Percentiles rank a stretch among this genome's conserved stretches.
phyloP scores from a whole-genome alignment of 2,113 vertebrate species.

The Trogon melanurus region DNA sequence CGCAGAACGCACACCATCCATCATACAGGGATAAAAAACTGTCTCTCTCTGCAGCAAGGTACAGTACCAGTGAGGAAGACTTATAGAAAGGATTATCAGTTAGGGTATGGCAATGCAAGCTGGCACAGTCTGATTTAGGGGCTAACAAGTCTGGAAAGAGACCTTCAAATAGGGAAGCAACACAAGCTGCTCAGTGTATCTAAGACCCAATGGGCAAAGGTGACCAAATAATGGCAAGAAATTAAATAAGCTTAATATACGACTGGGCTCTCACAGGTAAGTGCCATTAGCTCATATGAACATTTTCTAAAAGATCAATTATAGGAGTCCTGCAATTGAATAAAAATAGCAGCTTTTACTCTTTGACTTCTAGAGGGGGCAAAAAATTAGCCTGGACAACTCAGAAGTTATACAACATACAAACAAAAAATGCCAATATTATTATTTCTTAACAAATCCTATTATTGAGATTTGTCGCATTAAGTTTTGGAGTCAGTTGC shows the following conservation, averaged over 20 bases:
- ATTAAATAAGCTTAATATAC: conserved; percentile 15
- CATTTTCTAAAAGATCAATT: conserved; percentile 7
- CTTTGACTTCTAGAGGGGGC: background rate
- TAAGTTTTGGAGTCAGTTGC: background rate
- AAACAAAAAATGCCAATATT: background rate
- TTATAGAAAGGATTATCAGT: background rate
- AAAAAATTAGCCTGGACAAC: background rate
- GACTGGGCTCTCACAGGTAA: background rate
- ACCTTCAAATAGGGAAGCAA: background rate
- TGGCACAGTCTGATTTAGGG: background rate
- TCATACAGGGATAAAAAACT: background rate
- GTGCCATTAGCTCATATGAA: background rate
- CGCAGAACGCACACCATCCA: background rate
- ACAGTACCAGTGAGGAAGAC: background rate
- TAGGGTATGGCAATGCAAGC: background rate
- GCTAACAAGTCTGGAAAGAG: background rate
- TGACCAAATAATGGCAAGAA: background rate
- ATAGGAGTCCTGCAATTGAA: background rate
- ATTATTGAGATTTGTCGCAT: background rate
- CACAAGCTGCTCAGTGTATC: background rate
- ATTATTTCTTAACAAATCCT: background rate
- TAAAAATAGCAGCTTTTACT: background rate
- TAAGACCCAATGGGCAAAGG: background rate
- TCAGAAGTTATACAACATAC: background rate
- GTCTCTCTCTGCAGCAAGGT: background rate